Evolutionary conservation across 1,140 invertebrate species (phyloP).

Genomic region (Argopecten irradians): DNA sequence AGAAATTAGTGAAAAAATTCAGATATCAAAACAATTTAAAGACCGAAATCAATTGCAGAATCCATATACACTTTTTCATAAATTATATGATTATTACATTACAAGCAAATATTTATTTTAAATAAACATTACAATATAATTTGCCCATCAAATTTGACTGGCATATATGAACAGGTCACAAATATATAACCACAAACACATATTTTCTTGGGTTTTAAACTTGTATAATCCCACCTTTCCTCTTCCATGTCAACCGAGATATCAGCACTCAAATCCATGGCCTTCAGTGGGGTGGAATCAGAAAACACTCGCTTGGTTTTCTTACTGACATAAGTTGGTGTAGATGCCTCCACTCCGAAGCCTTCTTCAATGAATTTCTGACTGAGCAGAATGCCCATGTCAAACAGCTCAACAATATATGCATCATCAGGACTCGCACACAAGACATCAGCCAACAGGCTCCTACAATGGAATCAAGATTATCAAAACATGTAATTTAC

Average conservation of each 20-base stretch:
- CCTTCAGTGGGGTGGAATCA: conserved; percentile 37
- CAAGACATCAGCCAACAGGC: conserved; percentile 52
- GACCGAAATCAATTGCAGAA: too few relatives aligned
- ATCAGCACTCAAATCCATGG: background rate
- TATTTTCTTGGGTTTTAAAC: background rate
- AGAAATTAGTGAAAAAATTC: too few relatives aligned
- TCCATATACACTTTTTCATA: too few relatives aligned
- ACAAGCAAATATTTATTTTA: too few relatives aligned
- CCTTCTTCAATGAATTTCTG: conserved; percentile 52
- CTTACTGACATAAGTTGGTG: conserved; percentile 51
- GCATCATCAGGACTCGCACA: conserved; percentile 39
- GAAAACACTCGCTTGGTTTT: conserved; percentile 57
- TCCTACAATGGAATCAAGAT: conserved; percentile 37
- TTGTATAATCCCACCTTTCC: background rate
- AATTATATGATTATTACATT: too few relatives aligned
- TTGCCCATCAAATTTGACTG: too few relatives aligned
- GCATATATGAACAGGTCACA: too few relatives aligned
- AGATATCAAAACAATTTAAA: too few relatives aligned
- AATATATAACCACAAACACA: too few relatives aligned
- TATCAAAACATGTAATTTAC: background rate
- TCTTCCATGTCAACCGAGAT: background rate
- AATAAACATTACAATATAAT: too few relatives aligned
- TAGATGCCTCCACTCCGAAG: conserved; percentile 47
- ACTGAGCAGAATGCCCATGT: conserved; percentile 61
- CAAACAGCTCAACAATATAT: conserved; percentile 55